Base-by-base conservation (phyloP, 2,113 vertebrate genomes). In the Leuciscus idus region DNA sequence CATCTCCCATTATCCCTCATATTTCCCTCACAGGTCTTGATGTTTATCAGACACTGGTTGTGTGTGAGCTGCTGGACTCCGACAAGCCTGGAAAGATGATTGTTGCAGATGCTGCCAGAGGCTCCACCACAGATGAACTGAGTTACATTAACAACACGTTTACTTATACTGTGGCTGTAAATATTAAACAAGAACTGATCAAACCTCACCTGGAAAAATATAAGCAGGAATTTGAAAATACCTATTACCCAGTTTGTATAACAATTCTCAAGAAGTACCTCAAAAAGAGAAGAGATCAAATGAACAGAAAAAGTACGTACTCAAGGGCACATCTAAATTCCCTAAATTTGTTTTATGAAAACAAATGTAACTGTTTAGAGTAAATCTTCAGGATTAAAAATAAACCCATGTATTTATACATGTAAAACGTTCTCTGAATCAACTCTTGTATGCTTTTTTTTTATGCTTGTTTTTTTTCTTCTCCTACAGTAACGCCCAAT, bases 1-100 rank as follows among this genome's bases (percentile, higher is more conserved):
- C 13, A 30, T 17, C 1, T 43, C 43, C 43, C 43, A 8, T 43
- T 75, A 11, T 48, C 4, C 43, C n/a, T 48, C 43, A 39, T 30
- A 33, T 28, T 75, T 13, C 12, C 43, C 13, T 75, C 10, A 66
- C 64, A 78, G 73, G 39, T 50, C 2, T 78, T 50, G 0, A 36
- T 36, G 85, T 82, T 57, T 46, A 85, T 50, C 87, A 83, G 78
- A 75, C n/a, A 23, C 55, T 55, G 17, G 55, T 36, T 30, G 23
- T 57, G 6, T 88, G 87, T 79, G 64, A 52, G 10, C 75, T 70
- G 76, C 23, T 81, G 28, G 52, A 84, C 10, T 9, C 39, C 28
- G 59, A 82, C 52, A 43, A 26, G 13, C 17, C 73, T n/a, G 62
- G 61, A 36, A 48, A 52, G 13, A 75, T 85, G 6, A 50, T 83